These are phyloP conservation scores for Xyrichtys novacula DNA, from an alignment of 2,797 vertebrate genomes.

Conservation along the genomic window DNA sequence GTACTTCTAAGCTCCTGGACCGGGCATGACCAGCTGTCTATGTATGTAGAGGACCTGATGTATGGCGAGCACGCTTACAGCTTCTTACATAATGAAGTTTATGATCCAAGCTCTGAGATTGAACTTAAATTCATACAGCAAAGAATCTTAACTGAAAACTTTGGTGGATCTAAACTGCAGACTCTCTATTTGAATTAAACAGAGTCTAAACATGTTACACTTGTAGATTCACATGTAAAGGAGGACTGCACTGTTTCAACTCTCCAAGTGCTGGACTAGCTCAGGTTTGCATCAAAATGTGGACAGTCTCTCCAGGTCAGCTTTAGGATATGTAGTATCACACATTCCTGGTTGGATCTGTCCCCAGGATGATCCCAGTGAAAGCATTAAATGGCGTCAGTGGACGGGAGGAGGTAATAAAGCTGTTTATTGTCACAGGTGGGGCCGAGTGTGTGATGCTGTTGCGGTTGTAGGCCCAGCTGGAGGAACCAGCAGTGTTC, in stretches of 20 bases:
- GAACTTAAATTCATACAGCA: too few species aligned
- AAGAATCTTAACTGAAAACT: too few species aligned
- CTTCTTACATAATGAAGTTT: not conserved
- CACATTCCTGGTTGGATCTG: slow-evolving; percentile 22
- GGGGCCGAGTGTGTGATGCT: slow-evolving; percentile 70
- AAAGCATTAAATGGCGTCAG: slow-evolving; percentile 73
- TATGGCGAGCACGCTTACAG: not conserved
- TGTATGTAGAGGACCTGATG: slow-evolving; percentile 1
- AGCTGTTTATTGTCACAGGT: slow-evolving; percentile 85
- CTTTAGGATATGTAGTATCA: not conserved
- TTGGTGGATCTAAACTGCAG: too few species aligned
- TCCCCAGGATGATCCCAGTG: slow-evolving; percentile 66
- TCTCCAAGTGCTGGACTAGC: too few species aligned
- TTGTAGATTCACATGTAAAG: too few species aligned
- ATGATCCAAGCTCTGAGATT: not conserved
- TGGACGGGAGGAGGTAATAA: slow-evolving; percentile 75
- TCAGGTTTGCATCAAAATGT: too few species aligned
- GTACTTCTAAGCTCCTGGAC: slow-evolving; percentile 58
- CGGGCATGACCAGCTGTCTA: slow-evolving; percentile 20
- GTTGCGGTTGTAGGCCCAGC: slow-evolving; percentile 72
- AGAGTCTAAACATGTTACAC: not conserved
- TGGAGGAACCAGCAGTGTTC: slow-evolving; percentile 72
- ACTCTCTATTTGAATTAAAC: too few species aligned
- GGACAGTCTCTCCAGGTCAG: slow-evolving; percentile 4
- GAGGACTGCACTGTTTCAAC: too few species aligned